A percentile compares a stretch with the other conserved stretches of the same genome.
phyloP scores from a whole-genome alignment of 2,888 invertebrate genomes.

The Platycheirus albimanus region DNA sequence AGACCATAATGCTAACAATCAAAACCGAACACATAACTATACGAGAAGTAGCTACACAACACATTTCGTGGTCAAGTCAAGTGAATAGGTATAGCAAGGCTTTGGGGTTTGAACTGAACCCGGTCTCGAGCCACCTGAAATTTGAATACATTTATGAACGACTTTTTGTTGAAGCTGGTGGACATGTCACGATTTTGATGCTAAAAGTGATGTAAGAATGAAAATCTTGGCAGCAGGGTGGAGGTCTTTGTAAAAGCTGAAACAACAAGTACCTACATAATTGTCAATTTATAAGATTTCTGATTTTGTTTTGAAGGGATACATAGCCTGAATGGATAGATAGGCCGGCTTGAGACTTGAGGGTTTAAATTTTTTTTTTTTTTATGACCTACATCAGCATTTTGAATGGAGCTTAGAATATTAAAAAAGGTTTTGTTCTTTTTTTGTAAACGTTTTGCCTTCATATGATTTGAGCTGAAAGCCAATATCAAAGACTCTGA shows the following conservation, averaged over 20 bases:
- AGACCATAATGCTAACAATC: conserved; percentile 6
- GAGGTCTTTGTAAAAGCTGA: neutral
- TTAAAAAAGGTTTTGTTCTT: too few species aligned
- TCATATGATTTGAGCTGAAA: too few species aligned
- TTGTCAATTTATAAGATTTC: conserved; percentile 1
- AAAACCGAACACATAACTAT: neutral
- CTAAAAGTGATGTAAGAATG: conserved; percentile 57
- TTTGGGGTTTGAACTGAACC: conserved; percentile 5
- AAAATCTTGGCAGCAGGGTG: conserved; percentile 17
- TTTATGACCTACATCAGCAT: too few species aligned
- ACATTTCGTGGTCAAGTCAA: conserved; percentile 66
- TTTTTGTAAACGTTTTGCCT: too few species aligned
- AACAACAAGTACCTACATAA: conserved; percentile 14
- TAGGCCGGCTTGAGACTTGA: too few species aligned
- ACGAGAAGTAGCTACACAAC: neutral
- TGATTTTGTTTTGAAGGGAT: too few species aligned
- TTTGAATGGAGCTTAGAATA: too few species aligned
- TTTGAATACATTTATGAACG: conserved; percentile 52
- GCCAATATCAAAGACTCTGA: too few species aligned
- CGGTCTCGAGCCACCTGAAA: conserved; percentile 35
- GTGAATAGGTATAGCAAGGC: conserved; percentile 25
- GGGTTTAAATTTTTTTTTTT: too few species aligned
- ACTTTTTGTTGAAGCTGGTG: conserved; percentile 18
- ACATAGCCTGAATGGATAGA: too few species aligned
- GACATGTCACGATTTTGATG: conserved; percentile 69